Base-by-base conservation (phyloP, 2,888 invertebrate species). In the Philereme vetulata region DNA sequence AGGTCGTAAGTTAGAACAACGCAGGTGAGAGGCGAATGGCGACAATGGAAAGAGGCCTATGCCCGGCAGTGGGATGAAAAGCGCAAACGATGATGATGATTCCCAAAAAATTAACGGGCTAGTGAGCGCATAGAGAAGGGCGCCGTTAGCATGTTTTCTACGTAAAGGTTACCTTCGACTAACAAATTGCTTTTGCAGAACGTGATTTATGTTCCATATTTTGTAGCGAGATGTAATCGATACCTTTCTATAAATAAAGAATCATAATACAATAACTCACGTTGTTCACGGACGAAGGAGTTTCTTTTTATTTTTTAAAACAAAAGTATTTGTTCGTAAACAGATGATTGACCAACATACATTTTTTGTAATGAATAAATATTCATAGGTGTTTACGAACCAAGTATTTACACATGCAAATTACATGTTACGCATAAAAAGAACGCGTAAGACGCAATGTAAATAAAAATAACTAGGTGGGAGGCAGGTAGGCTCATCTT, bases 151-250 rank as follows among this genome's bases (percentile, higher is more conserved):
- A 55, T 32, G 60, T 4, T 56, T 56, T 40, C 45, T 6, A 38
- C 4, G 49, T 56, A 11, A 52, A 53, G 44, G 3, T 9, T 44
- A 50, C n/a, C 11, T 34, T 49, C 8, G 9, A n/a, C 46, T 55
- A 64, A 66, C 65, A 64, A 68, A 68, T 66, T 66, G 66, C 64
- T 65, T 62, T 60, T 60, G 56, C 59, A 60, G 51, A 52, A 51
- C 62, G 60, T 70, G 66, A 65, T 68, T 70, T 70, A 68, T 69
- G 64, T 66, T 66, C 65, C 59, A 64, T 68, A 67, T 67, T 68
- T 64, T 65, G 61, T 64, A 58, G 64, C 48, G 58, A 65, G 59
- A 62, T 65, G 60, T 59, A 65, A 65, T 67, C 67, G 59, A 66
- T 65, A 63, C 62, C 58, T 62, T 52, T 51, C 51, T 63, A 55